phyloP scores from a whole-genome alignment of 1,140 invertebrate species.

The Wasmannia auropunctata region DNA sequence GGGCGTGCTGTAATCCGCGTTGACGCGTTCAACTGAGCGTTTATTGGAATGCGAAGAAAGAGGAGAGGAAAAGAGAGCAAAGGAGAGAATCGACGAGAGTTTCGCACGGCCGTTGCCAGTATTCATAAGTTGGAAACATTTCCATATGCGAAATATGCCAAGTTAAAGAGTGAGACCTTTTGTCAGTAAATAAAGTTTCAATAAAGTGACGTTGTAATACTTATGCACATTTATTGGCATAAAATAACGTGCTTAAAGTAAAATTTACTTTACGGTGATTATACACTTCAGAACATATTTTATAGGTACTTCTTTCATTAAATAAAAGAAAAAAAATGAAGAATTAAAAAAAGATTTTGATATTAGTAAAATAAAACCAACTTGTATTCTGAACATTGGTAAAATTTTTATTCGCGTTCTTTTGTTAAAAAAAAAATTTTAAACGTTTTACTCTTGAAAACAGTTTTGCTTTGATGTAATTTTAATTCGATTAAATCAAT shows the following conservation, averaged over 20 bases:
- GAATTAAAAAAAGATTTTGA: neutral
- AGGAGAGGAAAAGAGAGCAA: slow-evolving; percentile 63
- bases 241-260: neutral
- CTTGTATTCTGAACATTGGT: neutral
- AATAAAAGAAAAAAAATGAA: neutral
- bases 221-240: neutral
- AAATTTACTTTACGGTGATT: neutral
- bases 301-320: neutral
- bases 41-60: slow-evolving; percentile 61
- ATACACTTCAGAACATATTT: neutral
- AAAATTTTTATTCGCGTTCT: neutral
- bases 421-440: neutral
- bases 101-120: slow-evolving; percentile 41
- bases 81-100: slow-evolving; percentile 45
- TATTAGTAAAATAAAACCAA: neutral
- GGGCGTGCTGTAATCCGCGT: slow-evolving; percentile 65
- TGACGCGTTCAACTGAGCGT: slow-evolving; percentile 52
- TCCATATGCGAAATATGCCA: slow-evolving; percentile 26
- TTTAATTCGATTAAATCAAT: neutral
- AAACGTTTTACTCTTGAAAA: neutral
- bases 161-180: slow-evolving; percentile 14
- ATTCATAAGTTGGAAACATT: slow-evolving; percentile 40
- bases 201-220: neutral
- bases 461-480: neutral
- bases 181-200: neutral